Percentiles rank a stretch among this genome's conserved stretches.
These are phyloP conservation scores for Xiphorhynchus erythropygius DNA, from an alignment of 2,797 vertebrate genomes.

Conservation along the genomic window DNA sequence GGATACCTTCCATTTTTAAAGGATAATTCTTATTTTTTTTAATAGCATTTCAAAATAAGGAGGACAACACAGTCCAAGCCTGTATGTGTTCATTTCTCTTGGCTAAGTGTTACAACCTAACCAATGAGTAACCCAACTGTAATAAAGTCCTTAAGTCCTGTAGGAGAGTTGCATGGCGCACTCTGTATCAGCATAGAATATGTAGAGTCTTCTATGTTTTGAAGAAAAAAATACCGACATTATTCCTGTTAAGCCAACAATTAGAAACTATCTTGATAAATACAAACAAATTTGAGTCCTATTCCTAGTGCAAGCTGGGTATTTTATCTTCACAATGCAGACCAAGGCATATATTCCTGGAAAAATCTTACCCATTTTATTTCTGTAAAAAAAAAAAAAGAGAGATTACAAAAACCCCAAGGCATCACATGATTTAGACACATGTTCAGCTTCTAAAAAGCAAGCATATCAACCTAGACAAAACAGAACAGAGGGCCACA, in stretches of 20 bases:
- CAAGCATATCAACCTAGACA: background rate
- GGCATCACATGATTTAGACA: background rate
- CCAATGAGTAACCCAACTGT: accelerated
- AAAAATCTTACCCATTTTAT: background rate
- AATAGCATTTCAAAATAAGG: background rate
- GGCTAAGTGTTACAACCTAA: background rate
- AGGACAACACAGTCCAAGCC: background rate
- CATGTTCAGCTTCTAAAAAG: background rate
- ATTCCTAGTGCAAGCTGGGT: background rate
- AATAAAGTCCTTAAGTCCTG: background rate
- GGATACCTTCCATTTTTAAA: background rate
- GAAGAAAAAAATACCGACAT: background rate
- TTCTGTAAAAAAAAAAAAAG: background rate
- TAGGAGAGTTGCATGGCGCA: background rate
- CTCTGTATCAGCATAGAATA: background rate
- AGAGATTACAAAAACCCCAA: accelerated
- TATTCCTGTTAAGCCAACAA: background rate
- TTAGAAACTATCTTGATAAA: background rate
- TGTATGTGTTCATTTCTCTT: background rate
- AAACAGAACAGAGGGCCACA: background rate
- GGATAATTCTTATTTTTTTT: background rate
- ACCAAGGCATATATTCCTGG: background rate
- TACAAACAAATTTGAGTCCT: background rate
- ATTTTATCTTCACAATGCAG: background rate
- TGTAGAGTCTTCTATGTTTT: background rate